phyloP scores from a whole-genome alignment of 1,140 invertebrate species.

The Polypedilum vanderplanki region DNA sequence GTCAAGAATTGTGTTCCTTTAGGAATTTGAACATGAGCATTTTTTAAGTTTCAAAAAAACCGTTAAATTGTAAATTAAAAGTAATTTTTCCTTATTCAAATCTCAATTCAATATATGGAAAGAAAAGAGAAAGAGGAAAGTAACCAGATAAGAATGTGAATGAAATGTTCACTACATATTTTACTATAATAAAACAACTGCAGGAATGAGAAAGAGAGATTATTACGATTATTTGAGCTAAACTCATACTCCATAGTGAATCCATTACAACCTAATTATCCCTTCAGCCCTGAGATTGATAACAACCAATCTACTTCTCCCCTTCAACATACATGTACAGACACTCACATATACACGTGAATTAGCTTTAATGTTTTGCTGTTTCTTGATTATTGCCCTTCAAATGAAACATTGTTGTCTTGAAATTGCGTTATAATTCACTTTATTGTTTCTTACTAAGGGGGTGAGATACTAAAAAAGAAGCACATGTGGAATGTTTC shows the following conservation, averaged over 20 bases:
- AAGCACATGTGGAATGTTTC: conserved; percentile 11
- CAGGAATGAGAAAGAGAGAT: not conserved
- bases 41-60: too few species aligned
- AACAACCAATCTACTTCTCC: not conserved
- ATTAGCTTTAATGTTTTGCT: conserved; percentile 11
- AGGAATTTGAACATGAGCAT: too few species aligned
- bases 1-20: too few species aligned
- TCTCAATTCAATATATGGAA: too few species aligned
- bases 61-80: too few species aligned
- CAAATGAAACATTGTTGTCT: conserved; percentile 3
- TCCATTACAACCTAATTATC: conserved; percentile 9
- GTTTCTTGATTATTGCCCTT: not conserved
- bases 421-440: conserved; percentile 3
- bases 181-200: not conserved
- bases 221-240: not conserved
- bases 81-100: too few species aligned
- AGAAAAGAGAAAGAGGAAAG: too few species aligned
- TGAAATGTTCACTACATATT: too few species aligned
- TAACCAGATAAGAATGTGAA: not conserved
- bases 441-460: not conserved
- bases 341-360: not conserved
- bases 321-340: not conserved
- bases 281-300: not conserved
- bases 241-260: not conserved
- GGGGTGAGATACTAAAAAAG: not conserved